A percentile compares a stretch with the other conserved stretches of the same genome.
phyloP scores from a whole-genome alignment of 2,888 invertebrate genomes.

The Erebia palarica region DNA sequence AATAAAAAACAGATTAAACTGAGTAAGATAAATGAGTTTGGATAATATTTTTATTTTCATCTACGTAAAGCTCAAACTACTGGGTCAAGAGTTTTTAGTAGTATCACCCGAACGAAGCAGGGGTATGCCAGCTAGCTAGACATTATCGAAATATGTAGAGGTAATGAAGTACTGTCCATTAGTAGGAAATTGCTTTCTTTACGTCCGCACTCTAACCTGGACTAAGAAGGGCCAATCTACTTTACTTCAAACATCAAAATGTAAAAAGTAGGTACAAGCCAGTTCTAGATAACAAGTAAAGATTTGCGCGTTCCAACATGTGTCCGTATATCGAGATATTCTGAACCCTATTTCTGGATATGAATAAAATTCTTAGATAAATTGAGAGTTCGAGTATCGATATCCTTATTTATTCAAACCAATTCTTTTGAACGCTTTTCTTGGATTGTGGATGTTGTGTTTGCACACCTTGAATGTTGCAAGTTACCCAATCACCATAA shows the following conservation, averaged over 20 bases:
- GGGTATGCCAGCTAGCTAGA: no score
- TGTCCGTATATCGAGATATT: conserved; percentile 68
- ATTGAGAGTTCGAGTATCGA: conserved; percentile 78
- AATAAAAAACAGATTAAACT: no score
- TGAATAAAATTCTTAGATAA: conserved; percentile 78
- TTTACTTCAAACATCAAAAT: not conserved
- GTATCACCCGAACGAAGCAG: no score
- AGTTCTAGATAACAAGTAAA: conserved; percentile 55
- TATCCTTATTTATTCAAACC: conserved; percentile 80
- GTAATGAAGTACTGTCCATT: no score
- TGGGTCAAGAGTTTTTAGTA: no score
- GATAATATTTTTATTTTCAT: no score
- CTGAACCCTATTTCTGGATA: conserved; percentile 67
- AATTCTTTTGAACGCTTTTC: conserved; percentile 63
- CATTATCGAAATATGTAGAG: no score
- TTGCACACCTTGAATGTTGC: conserved; percentile 47
- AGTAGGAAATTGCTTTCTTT: no score
- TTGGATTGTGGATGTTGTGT: conserved; percentile 60
- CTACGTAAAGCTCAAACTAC: no score
- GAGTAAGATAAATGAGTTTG: no score
- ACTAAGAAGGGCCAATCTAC: not conserved
- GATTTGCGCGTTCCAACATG: conserved; percentile 61
- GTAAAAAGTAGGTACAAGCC: conserved; percentile 24
- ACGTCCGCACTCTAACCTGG: not conserved
- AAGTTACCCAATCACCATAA: no score